Evolutionary conservation across 1,140 invertebrate genomes (phyloP), one percentile per base, ranked within the genome.

Genomic region (Sarcophaga bullata): DNA sequence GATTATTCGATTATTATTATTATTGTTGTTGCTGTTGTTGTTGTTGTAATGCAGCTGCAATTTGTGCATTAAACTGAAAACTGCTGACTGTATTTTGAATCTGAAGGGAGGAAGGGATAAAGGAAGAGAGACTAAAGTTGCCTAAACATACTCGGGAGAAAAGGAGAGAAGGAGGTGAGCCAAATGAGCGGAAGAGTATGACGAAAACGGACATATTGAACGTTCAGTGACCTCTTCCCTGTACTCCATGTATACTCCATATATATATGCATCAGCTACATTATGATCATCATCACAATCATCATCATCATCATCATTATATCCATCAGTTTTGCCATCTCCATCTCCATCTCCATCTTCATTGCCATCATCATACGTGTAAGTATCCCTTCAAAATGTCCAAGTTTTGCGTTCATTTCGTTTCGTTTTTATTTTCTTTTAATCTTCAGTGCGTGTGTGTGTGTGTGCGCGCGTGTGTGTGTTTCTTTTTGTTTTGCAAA

Each of bases 41-140:
- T 78, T 78, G 75, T 50, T 8, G 15, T 19, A 50, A 78, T 78
- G 75, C 75, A 78, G 75, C 75, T 78, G 75, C 75, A 78, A 78
- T 78, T 78, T 50, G 48, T 78, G 75, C 75, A 78, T 78, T 78
- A 78, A 78, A 78, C 50, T 78, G 48, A 78, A 78, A 78, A 48
- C 48, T 48, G 19, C 58, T 19, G n/a, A 19, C 58, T 68, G n/a
- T 17, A 68, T n/a, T 17, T 68, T 68, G 58, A 19, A 68, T 11
- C n/a, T 58, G n/a, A 58, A 58, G 1, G 52, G 25, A 58, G n/a
- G 8, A 9, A 9, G 13, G 6, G 52, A n/a, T n/a, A 68, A 19
- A 19, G 58, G 15, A n/a, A 68, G 58, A 68, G n/a, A 68, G 11
- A 68, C 58, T n/a, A 19, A 17, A 68, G 58, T 8, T 68, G 58